phyloP scores from a whole-genome alignment of 2,888 invertebrate species.

The Gastracanthus pulcherrimus region DNA sequence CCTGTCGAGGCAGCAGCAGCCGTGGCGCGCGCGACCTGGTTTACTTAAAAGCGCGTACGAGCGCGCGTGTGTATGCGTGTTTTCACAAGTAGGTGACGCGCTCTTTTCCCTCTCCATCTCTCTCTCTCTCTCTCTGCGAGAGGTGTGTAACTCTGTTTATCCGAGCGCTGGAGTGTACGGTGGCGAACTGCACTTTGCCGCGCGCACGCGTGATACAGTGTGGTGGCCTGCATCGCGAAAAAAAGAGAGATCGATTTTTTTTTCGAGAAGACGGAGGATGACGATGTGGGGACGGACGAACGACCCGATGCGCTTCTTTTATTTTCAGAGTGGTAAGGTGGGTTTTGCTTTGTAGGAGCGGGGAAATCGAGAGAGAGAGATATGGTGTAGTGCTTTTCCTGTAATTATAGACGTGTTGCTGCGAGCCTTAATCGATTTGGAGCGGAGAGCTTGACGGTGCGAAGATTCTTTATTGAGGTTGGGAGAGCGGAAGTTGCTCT shows the following conservation, averaged over 20 bases:
- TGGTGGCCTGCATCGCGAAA: slow-evolving; percentile 51
- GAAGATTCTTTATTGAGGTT: neutral
- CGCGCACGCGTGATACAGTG: too few relatives aligned
- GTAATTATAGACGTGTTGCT: neutral
- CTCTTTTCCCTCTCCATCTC: slow-evolving; percentile 31
- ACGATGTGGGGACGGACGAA: neutral
- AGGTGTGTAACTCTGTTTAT: slow-evolving; percentile 7
- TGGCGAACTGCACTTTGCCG: neutral
- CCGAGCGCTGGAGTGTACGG: neutral
- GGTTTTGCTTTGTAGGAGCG: neutral
- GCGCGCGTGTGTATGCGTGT: neutral
- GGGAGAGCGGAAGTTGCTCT: too few relatives aligned
- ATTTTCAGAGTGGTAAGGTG: neutral
- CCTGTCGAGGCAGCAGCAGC: slow-evolving; percentile 43
- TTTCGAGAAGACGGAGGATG: too few relatives aligned
- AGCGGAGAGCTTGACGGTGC: neutral
- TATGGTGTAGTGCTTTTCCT: neutral
- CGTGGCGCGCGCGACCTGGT: slow-evolving; percentile 51
- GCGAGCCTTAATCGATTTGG: neutral
- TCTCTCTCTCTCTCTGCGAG: neutral
- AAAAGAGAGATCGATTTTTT: slow-evolving; percentile 57
- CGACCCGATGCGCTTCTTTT: neutral
- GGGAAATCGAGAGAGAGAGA: slow-evolving; percentile 6
- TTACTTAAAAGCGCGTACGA: slow-evolving; percentile 36
- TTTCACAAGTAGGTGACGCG: slow-evolving; percentile 55